These are phyloP conservation scores for Sphaeramia orbicularis DNA, from an alignment of 2,797 vertebrate genomes.

Conservation along the genomic window DNA sequence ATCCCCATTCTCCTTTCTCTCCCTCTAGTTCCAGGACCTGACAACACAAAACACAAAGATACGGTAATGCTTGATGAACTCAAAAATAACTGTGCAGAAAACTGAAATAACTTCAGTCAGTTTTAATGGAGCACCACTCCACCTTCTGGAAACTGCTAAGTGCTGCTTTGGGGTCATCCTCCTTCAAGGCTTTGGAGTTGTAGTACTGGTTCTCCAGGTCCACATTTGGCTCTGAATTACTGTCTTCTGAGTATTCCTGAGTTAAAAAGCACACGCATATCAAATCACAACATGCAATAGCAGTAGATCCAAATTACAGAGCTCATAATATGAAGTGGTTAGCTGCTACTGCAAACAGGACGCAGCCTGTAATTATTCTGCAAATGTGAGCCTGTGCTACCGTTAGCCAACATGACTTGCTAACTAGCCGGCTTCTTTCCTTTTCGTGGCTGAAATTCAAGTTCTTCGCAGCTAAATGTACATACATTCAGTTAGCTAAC, in stretches of 20 bases:
- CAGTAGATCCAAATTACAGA: too few relatives aligned
- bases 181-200: constrained; percentile 95
- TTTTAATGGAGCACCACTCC: constrained; percentile 36
- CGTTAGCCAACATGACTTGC: constrained; percentile 46
- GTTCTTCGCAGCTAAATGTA: neutral
- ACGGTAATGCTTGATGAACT: neutral
- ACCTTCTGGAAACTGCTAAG: constrained; percentile 96
- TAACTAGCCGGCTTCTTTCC: constrained; percentile 24
- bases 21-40: constrained; percentile 99
- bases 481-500: neutral
- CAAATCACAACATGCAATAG: neutral
- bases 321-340: constrained; percentile 5
- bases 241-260: constrained; percentile 95
- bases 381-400: constrained; percentile 54
- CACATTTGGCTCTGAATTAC: constrained; percentile 94
- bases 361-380: constrained; percentile 9
- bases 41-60: constrained; percentile 1
- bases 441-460: neutral
- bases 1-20: constrained; percentile 99
- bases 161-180: constrained; percentile 94
- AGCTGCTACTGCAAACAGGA: constrained; percentile 12
- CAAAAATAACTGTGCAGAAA: neutral
- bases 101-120: neutral
- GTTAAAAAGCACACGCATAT: constrained; percentile 22
- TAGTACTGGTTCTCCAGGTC: constrained; percentile 97